These are phyloP conservation scores for Pangasianodon gigas DNA, from an alignment of 2,113 vertebrate species.

Conservation along the genomic window DNA sequence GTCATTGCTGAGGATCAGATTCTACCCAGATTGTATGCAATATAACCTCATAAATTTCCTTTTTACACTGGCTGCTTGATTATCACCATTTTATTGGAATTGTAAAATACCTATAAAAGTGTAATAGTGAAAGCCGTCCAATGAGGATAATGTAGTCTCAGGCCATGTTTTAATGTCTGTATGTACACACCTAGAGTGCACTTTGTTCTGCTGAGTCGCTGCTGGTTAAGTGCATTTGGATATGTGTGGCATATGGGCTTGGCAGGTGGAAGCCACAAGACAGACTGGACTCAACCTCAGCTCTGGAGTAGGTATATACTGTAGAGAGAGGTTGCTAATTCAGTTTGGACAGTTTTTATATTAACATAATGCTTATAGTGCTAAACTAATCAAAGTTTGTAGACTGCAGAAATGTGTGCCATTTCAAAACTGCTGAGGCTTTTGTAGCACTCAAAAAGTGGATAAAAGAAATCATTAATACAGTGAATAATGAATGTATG, in stretches of 20 bases:
- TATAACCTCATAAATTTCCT: background rate
- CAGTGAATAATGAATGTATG: slow-evolving; percentile 10
- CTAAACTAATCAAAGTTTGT: background rate
- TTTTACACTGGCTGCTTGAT: background rate
- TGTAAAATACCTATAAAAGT: background rate
- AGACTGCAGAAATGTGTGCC: background rate
- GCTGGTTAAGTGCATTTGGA: background rate
- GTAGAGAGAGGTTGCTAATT: background rate
- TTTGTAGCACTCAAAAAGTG: background rate
- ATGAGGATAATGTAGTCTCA: background rate
- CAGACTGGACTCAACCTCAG: background rate
- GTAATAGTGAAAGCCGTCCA: background rate
- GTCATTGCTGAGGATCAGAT: background rate
- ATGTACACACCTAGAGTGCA: background rate
- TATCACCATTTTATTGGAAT: background rate
- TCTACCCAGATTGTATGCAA: background rate
- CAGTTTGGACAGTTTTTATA: background rate
- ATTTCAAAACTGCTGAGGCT: background rate
- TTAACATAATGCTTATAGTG: background rate
- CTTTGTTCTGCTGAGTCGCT: background rate
- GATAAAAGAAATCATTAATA: slow-evolving; percentile 19
- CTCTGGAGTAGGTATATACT: background rate
- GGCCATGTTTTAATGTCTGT: background rate
- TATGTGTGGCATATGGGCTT: background rate
- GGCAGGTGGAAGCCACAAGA: background rate